Evolutionary conservation across 1,140 invertebrate species (phyloP).

Genomic region (Triops longicaudatus): DNA sequence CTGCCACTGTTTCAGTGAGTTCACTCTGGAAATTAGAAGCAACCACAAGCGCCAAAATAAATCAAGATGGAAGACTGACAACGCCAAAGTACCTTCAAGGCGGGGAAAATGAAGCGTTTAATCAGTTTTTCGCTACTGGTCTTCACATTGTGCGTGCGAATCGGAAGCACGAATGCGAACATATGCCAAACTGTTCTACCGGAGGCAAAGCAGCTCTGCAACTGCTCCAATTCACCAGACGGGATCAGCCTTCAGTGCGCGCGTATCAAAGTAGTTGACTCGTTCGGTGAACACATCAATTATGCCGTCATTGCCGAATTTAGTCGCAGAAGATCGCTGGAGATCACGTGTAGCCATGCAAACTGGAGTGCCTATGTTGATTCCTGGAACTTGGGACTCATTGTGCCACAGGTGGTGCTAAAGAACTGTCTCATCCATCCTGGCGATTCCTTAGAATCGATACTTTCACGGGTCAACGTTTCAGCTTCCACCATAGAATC

Average conservation of each 20-base stretch:
- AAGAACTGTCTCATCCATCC: not conserved
- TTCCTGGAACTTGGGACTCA: not conserved
- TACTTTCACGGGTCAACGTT: not conserved
- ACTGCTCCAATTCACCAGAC: not conserved
- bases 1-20: too few relatives aligned
- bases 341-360: not conserved
- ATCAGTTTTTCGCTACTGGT: too few relatives aligned
- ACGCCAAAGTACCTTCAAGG: too few relatives aligned
- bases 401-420: not conserved
- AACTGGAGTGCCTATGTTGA: not conserved
- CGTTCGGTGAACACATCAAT: too few relatives aligned
- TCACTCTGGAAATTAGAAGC: too few relatives aligned
- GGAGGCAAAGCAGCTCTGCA: not conserved
- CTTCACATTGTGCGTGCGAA: too few relatives aligned
- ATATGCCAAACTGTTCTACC: not conserved
- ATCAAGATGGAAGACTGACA: too few relatives aligned
- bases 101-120: too few relatives aligned
- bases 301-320: not conserved
- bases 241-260: not conserved
- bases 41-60: too few relatives aligned
- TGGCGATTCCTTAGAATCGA: not conserved
- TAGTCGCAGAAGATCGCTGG: not conserved
- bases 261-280: too few relatives aligned
- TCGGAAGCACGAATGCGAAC: not conserved
- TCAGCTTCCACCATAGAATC: not conserved